Conservation (phyloP, 2,888 invertebrate species). For the Eupithecia tripunctaria region DNA sequence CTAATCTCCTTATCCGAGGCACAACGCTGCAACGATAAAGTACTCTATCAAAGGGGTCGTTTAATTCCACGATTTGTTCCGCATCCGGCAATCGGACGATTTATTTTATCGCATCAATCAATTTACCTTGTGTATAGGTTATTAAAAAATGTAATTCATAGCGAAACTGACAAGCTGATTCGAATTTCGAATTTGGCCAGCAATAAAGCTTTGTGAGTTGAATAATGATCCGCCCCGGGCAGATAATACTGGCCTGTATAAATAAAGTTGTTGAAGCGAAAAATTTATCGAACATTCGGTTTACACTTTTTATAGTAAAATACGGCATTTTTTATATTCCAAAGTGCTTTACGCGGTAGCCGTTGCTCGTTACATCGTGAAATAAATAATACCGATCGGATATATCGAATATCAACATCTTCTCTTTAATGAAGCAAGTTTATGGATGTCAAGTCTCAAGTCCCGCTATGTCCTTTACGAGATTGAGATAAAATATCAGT, state of each 20-base stretch:
- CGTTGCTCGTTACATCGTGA: constrained; percentile 20
- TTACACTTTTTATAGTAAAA: constrained; percentile 40
- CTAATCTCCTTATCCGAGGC: constrained; percentile 14
- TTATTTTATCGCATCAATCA: constrained; percentile 77
- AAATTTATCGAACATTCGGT: constrained; percentile 63
- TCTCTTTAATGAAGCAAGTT: constrained; percentile 40
- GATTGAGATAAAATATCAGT: constrained; percentile 43
- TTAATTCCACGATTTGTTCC: constrained; percentile 67
- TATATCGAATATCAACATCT: constrained; percentile 25
- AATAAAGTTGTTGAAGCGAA: constrained; percentile 77
- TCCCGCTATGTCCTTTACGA: constrained; percentile 44
- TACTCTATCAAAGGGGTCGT: constrained; percentile 34
- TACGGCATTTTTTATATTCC: constrained; percentile 27
- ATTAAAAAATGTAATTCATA: constrained; percentile 71
- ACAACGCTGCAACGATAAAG: constrained; percentile 27
- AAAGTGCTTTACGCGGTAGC: constrained; percentile 37
- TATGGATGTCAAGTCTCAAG: constrained; percentile 32
- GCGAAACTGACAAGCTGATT: constrained; percentile 57
- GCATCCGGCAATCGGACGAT: constrained; percentile 54
- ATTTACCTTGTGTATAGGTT: constrained; percentile 68
- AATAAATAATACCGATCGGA: constrained; percentile 23
- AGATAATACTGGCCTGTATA: constrained; percentile 70
- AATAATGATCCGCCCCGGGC: constrained; percentile 70
- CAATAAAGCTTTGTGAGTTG: constrained; percentile 73
- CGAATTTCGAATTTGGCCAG: constrained; percentile 55